A percentile compares a stretch with the other conserved stretches of the same genome.
These are phyloP conservation scores for Yasuhikotakia modesta DNA, from an alignment of 2,797 vertebrate species.

Conservation along the genomic window DNA sequence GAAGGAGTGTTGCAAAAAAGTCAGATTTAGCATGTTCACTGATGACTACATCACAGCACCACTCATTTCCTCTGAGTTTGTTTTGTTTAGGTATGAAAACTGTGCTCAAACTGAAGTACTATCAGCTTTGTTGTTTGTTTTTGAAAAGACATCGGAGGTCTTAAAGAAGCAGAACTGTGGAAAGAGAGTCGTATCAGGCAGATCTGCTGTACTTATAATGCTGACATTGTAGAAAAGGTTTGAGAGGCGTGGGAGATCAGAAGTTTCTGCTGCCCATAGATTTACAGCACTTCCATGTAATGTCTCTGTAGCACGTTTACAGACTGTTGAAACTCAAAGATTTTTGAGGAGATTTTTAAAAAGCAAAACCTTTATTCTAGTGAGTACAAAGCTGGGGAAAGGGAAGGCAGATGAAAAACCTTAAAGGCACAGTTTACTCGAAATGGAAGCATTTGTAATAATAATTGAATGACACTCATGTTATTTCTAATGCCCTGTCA, in stretches of 20 bases:
- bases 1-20: no score
- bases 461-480: no score
- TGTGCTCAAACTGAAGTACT: neutral
- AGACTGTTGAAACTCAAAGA: neutral
- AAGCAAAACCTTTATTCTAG: neutral
- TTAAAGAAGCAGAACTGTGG: slow-evolving; percentile 23
- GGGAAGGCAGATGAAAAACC: neutral
- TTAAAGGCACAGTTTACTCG: no score
- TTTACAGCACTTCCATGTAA: slow-evolving; percentile 39
- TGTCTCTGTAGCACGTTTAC: slow-evolving; percentile 27
- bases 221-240: slow-evolving; percentile 39
- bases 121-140: slow-evolving; percentile 17
- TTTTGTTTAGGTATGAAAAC: neutral
- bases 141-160: slow-evolving; percentile 25
- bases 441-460: no score
- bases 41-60: neutral
- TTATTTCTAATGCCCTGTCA: no score
- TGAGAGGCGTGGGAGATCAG: slow-evolving; percentile 29
- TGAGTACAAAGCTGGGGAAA: neutral
- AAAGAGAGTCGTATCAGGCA: slow-evolving; percentile 22
- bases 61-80: neutral
- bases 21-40: no score
- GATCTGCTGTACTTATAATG: slow-evolving; percentile 29
- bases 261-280: slow-evolving; percentile 15
- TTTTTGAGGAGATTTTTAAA: neutral